Base-by-base conservation (phyloP, 2,888 invertebrate species). In the Cryptus viduatorius region DNA sequence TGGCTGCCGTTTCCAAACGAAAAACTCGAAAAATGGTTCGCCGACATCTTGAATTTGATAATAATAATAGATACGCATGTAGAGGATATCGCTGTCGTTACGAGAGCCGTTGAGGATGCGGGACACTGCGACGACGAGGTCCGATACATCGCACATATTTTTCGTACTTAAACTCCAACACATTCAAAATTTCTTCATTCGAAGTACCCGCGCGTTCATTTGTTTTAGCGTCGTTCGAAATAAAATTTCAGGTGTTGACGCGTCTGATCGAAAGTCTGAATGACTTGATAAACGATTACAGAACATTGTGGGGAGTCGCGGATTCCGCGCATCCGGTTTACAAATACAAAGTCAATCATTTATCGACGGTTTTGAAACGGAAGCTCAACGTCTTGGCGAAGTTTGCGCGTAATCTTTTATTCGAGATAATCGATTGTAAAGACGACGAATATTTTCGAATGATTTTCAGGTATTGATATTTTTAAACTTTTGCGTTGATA, bases 21-120 rank as follows among this genome's bases (percentile, higher is more conserved):
- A 7, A 48, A 48, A n/a, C 87, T 92, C 24, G 90, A 91, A 83
- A 89, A 90, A 89, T 93, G 89, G 90, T 90, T 91, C 64, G 42
- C 65, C 42, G 88, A 91, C 16, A 89, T 89, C 64, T 84, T 88
- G 24, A 64, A 81, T 50, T 84, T 93, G 31, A 85, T 83, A 68
- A 87, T 89, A 68, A 88, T 85, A 75, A 91, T 90, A 87, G 83
- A 85, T 67, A 86, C 84, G n/a, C 88, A 91, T 19, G 82, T 87
- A 19, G 87, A 87, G 82, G 81, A 88, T 69, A 89, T 91, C 79
- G 90, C 90, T 31, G 85, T 88, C 59, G 87, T 90, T 69, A 87
- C 89, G 24, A 88, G 88, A 75, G 84, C 87, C 59, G 81, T 86
- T n/a, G 82, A 77, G 19, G 61, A 78, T 1, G 61, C 4, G n/a